Evolutionary conservation across 2,113 vertebrate species (phyloP), one percentile per base, ranked within the genome.

Genomic region (Scalopus aquaticus): DNA sequence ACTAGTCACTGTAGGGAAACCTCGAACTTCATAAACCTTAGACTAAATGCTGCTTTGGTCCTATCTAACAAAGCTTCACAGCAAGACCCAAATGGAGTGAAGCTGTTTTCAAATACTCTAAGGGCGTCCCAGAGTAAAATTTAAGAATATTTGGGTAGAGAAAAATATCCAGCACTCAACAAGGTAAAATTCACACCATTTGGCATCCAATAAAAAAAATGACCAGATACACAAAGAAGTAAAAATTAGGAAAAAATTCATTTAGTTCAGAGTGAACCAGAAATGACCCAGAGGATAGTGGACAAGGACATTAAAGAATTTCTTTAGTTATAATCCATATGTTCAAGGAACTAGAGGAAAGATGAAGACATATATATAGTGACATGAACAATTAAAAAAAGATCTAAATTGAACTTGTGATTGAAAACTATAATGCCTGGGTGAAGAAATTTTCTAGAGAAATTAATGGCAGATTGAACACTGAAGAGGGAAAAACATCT

Each of bases 261-360:
- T 54, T 83, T 67, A n/a, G 16, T 32, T 37, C 20, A 79, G 80
- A 82, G 5, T 70, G 78, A 90, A 51, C 12, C 28, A 86, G 60
- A 95, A 88, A 58, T 83, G 44, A 93, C 35, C 46, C 32, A 80
- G 37, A 70, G 32, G 39, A 44, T 32, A 22, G 22, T 58, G 62
- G 37, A 39, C 37, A 65, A 81, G n/a, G 19, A 42, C n/a, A 60
- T 60, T 72, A 32, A 58, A 37, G 49, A 88, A 28, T 80, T 88
- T 58, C 37, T 78, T 3, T 44, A 72, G 60, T 9, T 83, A 7
- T 77, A 84, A 49, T 90, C 17, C 24, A 42, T 76, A 37, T 87
- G 9, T 80, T 88, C 39, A 87, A 69, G 77, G 92, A 81, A 73
- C n/a, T 32, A 93, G 67, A 95, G 35, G 73, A 94, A 92, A 69